These are phyloP conservation scores for Tokudaia muenninki DNA, from an alignment of 2,797 vertebrate genomes.

Conservation along the genomic window DNA sequence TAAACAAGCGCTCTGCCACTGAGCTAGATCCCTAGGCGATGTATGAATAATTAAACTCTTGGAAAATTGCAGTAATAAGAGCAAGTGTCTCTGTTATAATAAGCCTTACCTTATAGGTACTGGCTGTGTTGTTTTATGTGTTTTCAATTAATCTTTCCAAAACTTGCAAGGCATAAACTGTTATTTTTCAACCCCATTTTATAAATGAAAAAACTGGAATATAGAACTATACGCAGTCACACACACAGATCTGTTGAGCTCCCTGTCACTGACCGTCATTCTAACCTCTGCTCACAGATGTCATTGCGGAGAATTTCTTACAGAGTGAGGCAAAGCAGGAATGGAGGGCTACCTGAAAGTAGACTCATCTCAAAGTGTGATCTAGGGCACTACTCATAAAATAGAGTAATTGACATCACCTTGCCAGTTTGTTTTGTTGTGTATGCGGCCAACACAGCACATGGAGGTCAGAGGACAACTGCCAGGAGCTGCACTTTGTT, in stretches of 20 bases:
- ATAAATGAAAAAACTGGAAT: constrained; percentile 26
- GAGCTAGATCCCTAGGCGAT: background rate
- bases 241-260: background rate
- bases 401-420: background rate
- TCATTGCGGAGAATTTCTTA: background rate
- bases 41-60: background rate
- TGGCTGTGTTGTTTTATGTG: background rate
- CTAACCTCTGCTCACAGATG: background rate
- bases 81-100: background rate
- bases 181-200: constrained; percentile 56
- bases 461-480: background rate
- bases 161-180: background rate
- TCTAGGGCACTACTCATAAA: background rate
- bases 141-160: constrained; percentile 32
- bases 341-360: background rate
- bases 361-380: background rate
- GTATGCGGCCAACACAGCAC: background rate
- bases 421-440: background rate
- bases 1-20: background rate
- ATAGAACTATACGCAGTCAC: background rate
- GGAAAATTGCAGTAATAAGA: constrained; percentile 23
- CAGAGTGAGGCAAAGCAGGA: background rate
- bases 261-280: background rate
- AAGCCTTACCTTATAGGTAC: background rate
- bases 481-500: background rate